Percentiles rank a stretch among this genome's conserved stretches.
Evolutionary conservation across 64 coral and sea anemone species (phyloP).

Genomic region (Pachyseris speciosa): DNA sequence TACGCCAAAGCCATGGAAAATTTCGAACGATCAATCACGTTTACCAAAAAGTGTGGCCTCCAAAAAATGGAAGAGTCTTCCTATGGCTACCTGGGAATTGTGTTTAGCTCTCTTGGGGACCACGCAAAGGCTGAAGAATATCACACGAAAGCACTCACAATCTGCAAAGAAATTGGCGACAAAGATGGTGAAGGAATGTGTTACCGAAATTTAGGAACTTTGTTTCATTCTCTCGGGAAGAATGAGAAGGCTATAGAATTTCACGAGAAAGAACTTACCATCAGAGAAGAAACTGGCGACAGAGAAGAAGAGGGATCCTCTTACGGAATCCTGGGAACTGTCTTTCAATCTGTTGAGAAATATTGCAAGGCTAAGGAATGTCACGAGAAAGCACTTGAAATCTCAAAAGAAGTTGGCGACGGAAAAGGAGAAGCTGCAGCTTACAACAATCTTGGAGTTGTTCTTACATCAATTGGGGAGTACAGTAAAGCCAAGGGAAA

Average conservation of each 20-base stretch:
- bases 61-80: not conserved
- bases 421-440: not conserved
- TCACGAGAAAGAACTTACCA: conserved; percentile 4
- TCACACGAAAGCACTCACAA: not conserved
- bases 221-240: not conserved
- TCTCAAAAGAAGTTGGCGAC: conserved; percentile 20
- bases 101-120: not conserved
- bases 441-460: not conserved
- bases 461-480: not conserved
- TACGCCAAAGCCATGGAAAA: not conserved
- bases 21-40: not conserved
- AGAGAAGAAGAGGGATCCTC: not conserved
- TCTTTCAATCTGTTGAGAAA: not conserved
- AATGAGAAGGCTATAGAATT: conserved; percentile 9
- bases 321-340: not conserved
- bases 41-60: not conserved
- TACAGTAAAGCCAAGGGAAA: not conserved
- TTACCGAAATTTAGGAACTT: conserved; percentile 10
- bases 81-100: not conserved
- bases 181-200: not conserved
- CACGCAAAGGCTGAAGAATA: not conserved
- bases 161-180: not conserved
- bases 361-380: not conserved
- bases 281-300: conserved; percentile 15
- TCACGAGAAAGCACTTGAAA: conserved; percentile 6